Evolutionary conservation across 2,797 vertebrate genomes (phyloP).

Genomic region (Ambastaia sidthimunki): DNA sequence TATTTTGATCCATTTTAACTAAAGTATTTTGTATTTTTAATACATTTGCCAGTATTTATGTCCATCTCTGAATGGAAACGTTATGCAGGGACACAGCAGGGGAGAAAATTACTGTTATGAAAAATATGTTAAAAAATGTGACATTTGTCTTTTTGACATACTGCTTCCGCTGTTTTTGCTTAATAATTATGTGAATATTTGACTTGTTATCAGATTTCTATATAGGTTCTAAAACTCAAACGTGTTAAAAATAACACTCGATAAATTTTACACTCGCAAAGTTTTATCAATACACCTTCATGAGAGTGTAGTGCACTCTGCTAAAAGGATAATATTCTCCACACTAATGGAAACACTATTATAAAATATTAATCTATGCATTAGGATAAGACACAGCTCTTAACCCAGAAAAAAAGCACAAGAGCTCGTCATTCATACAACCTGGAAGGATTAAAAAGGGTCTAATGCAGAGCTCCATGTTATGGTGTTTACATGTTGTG

Average conservation of each 20-base stretch:
- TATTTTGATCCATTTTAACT: too few relatives aligned
- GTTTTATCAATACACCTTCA: conserved; percentile 17
- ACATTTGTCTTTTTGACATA: too few relatives aligned
- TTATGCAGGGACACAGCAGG: not conserved
- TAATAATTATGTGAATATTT: too few relatives aligned
- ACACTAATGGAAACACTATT: conserved; percentile 35
- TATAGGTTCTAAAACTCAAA: not conserved
- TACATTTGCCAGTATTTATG: too few relatives aligned
- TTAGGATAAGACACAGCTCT: conserved; percentile 28
- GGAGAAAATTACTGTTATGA: not conserved
- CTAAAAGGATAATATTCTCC: conserved; percentile 12
- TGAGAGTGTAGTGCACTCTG: not conserved
- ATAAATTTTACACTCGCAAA: not conserved
- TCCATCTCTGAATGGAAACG: too few relatives aligned
- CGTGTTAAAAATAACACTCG: not conserved
- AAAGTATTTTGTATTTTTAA: too few relatives aligned
- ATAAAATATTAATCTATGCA: conserved; percentile 43
- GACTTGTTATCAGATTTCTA: not conserved
- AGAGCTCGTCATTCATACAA: conserved; percentile 52
- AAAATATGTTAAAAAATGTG: not conserved
- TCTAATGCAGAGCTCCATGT: conserved; percentile 15
- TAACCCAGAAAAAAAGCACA: conserved; percentile 26
- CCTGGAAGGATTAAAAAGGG: not conserved
- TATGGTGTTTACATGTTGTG: conserved; percentile 14
- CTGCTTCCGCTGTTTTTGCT: too few relatives aligned